Evolutionary conservation across 2,888 invertebrate species (phyloP), one percentile per base, ranked within the genome.

Genomic region (Malthinus seriepunctatus): DNA sequence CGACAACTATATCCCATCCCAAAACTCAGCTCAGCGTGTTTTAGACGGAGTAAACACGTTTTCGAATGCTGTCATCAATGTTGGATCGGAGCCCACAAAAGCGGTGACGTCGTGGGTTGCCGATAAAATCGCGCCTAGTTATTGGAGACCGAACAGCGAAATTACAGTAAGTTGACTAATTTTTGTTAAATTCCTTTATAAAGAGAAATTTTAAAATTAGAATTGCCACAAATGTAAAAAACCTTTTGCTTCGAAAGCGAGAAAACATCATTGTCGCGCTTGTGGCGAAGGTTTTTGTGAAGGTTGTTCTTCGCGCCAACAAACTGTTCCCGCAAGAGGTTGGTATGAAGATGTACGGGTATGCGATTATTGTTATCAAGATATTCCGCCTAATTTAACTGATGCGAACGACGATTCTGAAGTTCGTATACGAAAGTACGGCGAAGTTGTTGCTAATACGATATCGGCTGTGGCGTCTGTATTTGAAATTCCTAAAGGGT

Each of bases 281-380:
- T 92, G 92, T 75, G 91, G 91, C 0, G 86, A 89, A 73, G 92
- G 91, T 0, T 91, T 91, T 70, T 93, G 92, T 74, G 85, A 87
- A 63, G 73, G 74, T 4, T 93, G 92, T 72, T 89, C 90, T 1
- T 82, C 84, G n/a, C 81, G 84, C 51, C 80, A 80, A 51, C 82
- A 85, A 69, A 83, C 87, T 11, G 91, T 92, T 11, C 90, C 90
- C 9, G 83, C 84, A 8, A 81, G 86, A 62, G 90, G 90, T 53
- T 91, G 91, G 91, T 76, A 79, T 7, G 79, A 81, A 12, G 85
- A 87, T 1, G 90, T 90, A 0, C 79, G 92, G 54, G 90, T 92
- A 3, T 93, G 92, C 74, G 86, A 89, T 66, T 74, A 79, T 47
- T 92, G 92, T 70, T 86, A 79, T 69, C 64, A 62, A 60, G 75